Base-by-base conservation (phyloP, 2,888 invertebrate genomes). In the Scrobipalpa costella region DNA sequence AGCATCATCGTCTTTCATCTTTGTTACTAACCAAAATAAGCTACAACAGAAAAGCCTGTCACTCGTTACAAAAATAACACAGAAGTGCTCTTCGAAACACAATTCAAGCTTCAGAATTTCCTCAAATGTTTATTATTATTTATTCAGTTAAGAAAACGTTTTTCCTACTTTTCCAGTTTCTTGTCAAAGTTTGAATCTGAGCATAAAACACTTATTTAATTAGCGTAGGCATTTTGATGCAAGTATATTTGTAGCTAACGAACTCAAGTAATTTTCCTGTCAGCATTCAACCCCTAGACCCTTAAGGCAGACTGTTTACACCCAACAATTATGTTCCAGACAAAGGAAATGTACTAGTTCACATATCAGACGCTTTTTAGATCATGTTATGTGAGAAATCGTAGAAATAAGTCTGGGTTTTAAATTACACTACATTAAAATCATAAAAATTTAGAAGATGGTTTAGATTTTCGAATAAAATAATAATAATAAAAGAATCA, bases 241-340 rank as follows among this genome's bases (percentile, higher is more conserved):
- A 1, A 15, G 44, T n/a, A n/a, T 3, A 27, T 27, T 27, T 27
- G 27, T 27, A 27, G 6, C 44, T 44, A 44, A 44, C n/a, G 15
- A 44, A 44, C 44, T 44, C 9, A n/a, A 44, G 44, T 44, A 44
- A 40, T 44, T 44, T 44, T 44, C n/a, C n/a, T 44, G n/a, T 15
- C n/a, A 2, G 40, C 40, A 11, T 3, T 13, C 40, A 13, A 15
- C 27, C 27, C 27, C 27, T n/a, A n/a, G n/a, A 27, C 2, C 27
- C 5, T 27, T 27, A 27, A n/a, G 15, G 2, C 44, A n/a, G 15
- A 0, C 13, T 44, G 44, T 44, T 44, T 15, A 44, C n/a, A 44
- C 2, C 15, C n/a, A 15, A 40, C 40, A 40, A 40, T 44, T 44
- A 15, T n/a, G n/a, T 2, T 44, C 27, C 5, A 27, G 27, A 27